Base-by-base conservation (phyloP, 2,888 invertebrate species). In the Camponotus fellah region DNA sequence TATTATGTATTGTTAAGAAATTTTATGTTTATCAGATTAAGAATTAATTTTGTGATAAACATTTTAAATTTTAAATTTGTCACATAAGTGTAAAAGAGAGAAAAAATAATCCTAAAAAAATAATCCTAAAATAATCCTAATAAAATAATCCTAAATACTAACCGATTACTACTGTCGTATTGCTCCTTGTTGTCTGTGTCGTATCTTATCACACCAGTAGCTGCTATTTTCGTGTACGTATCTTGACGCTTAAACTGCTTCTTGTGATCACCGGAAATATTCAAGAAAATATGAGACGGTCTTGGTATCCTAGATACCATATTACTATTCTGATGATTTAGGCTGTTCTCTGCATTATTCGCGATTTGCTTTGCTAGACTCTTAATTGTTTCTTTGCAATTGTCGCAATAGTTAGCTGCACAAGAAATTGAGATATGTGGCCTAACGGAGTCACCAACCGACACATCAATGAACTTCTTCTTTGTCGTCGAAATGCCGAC, bases 391-490 rank as follows among this genome's bases (percentile, higher is more conserved):
- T 96, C 96, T 91, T 96, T 96, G 91, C 96, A 96, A 85, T 96
- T 96, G 92, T 96, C 96, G 95, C 96, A 96, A 88, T 96, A 96
- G 88, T 96, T 96, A 40, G 95, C 95, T 60, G 95, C 95, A 87
- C 95, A 95, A 17, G 95, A 95, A 46, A 95, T 95, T 0, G 95
- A 95, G 64, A 96, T 95, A 74, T 95, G 95, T 0, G 89, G 95
- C 89, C 95, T 95, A 1, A 95, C 93, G 12, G 95, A 95, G 37
- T 95, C 95, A 0, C 96, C 96, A 56, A 96, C 96, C 26, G 95
- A 95, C 0, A 96, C 95, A 87, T 96, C 96, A 6, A 94, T 93
- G 68, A 95, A 92, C 76, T 94, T 94, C 87, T 95, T 95, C 58
- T 95, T 96, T 17, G 93, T 87, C 4, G 95, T 93, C 58, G 94